Evolutionary conservation across 92 coral and sea anemone species (phyloP).

Genomic region (Phenganax subtilis): DNA sequence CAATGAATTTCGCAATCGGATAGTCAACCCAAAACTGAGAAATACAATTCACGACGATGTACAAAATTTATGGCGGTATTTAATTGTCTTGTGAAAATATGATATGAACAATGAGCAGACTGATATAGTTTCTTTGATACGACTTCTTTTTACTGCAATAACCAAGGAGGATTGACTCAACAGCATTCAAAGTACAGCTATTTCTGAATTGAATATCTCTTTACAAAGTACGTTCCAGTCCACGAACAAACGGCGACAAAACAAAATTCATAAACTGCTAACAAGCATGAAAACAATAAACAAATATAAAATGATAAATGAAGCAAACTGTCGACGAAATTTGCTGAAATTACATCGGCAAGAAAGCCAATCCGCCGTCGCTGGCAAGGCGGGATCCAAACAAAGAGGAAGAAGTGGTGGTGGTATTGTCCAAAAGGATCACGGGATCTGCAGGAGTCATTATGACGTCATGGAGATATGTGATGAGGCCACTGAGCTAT

Average conservation of each 20-base stretch:
- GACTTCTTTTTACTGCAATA: neutral
- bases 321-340: conserved; percentile 21
- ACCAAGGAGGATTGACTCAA: neutral
- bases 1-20: conserved; percentile 20
- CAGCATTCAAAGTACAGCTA: neutral
- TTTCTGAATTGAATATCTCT: neutral
- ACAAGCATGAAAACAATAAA: neutral
- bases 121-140: neutral
- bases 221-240: conserved; percentile 9
- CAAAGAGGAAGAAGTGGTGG: neutral
- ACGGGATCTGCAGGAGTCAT: conserved; percentile 17
- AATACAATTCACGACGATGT: conserved; percentile 11
- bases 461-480: conserved; percentile 23
- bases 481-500: too few relatives aligned
- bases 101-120: neutral
- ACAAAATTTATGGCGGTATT: neutral
- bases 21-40: neutral
- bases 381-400: conserved; percentile 35
- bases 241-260: conserved; percentile 19
- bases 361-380: neutral
- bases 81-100: neutral
- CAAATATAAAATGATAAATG: neutral
- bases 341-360: neutral
- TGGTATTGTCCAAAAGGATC: conserved; percentile 5
- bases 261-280: neutral